Conservation (phyloP, 1,140 invertebrate species). For the Drosophila tsacasi region DNA sequence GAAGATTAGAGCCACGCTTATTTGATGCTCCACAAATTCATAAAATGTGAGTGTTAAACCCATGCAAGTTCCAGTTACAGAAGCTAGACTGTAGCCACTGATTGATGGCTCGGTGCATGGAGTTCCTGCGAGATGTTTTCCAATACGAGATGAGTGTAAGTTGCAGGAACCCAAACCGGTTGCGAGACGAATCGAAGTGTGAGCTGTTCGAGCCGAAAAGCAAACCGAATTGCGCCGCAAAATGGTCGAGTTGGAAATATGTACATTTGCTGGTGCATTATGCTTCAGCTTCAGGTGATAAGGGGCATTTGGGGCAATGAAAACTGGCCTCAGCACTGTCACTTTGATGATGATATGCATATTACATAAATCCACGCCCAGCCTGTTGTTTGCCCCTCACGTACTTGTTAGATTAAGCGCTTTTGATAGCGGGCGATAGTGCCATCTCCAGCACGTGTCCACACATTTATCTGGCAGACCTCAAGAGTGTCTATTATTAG, state of each 20-base stretch:
- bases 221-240: conserved; percentile 14
- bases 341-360: conserved; percentile 20
- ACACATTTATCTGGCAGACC: conserved; percentile 28
- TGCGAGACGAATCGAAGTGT: conserved; percentile 20
- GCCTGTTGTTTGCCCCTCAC: conserved; percentile 27
- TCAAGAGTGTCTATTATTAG: conserved; percentile 25
- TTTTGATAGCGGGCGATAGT: conserved; percentile 35
- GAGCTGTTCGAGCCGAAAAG: conserved; percentile 4
- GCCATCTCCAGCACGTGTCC: conserved; percentile 38
- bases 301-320: conserved; percentile 12
- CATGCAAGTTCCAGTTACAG: not conserved
- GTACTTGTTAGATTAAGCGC: conserved; percentile 39
- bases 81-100: conserved; percentile 21
- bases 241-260: conserved; percentile 13
- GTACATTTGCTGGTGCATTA: conserved; percentile 23
- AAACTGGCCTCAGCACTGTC: conserved; percentile 14
- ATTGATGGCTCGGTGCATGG: conserved; percentile 27
- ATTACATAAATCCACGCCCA: conserved; percentile 38
- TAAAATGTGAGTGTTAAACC: not conserved
- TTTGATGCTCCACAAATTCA: not conserved
- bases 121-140: conserved; percentile 29
- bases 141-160: conserved; percentile 22
- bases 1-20: no score
- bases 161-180: conserved; percentile 49
- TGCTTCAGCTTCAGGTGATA: conserved; percentile 25